Conservation (phyloP, 2,888 invertebrate genomes). For the Chalcis sispes region DNA sequence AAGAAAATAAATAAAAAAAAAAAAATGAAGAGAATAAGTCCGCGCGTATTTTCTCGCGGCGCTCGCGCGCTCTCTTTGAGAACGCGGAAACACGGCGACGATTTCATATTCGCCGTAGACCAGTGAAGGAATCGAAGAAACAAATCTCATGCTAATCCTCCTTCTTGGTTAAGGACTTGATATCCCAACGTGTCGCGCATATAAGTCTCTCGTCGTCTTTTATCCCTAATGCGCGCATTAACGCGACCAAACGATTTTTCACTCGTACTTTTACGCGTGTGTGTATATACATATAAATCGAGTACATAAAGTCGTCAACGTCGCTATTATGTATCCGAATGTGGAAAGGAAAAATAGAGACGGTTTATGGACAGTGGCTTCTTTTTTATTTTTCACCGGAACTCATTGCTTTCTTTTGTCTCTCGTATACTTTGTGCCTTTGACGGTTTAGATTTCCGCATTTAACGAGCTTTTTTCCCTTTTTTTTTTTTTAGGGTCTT, state of each 20-base stretch:
- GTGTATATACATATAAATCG: too few relatives aligned
- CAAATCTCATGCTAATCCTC: too few relatives aligned
- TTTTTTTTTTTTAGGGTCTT: too few relatives aligned
- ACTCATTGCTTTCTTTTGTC: not conserved
- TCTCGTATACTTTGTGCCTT: not conserved
- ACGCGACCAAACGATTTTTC: slow-evolving; percentile 50
- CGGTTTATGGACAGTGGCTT: not conserved
- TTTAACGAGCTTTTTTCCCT: not conserved
- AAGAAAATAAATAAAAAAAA: too few relatives aligned
- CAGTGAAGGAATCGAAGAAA: too few relatives aligned
- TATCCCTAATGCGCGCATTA: slow-evolving; percentile 46
- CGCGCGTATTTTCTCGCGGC: too few relatives aligned
- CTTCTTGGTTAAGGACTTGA: not conserved
- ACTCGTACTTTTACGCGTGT: too few relatives aligned
- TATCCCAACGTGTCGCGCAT: slow-evolving; percentile 19
- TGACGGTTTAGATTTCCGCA: not conserved
- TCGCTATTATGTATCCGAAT: slow-evolving; percentile 22
- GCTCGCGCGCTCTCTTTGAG: not conserved
- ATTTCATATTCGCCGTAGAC: not conserved
- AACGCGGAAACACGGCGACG: slow-evolving; percentile 14
- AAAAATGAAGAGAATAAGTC: too few relatives aligned
- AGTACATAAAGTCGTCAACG: slow-evolving; percentile 45
- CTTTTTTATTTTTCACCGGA: not conserved
- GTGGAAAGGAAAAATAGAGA: not conserved
- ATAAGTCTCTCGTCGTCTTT: slow-evolving; percentile 9